Evolutionary conservation across 2,888 invertebrate genomes (phyloP).

Genomic region (Nomada lathburiana): DNA sequence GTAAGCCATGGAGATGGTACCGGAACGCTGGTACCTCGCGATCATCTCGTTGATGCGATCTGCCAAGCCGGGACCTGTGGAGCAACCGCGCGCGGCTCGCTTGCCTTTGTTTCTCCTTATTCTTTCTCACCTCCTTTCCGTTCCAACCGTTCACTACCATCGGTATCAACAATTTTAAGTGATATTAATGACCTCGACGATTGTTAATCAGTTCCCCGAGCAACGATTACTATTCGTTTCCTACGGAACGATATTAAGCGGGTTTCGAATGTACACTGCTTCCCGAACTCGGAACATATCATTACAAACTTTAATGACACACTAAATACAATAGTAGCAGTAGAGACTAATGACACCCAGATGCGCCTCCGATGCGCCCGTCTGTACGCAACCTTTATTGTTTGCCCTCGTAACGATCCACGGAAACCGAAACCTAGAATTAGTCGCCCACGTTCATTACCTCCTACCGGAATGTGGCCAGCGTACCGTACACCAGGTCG

Average conservation of each 20-base stretch:
- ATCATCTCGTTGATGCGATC: slow-evolving; percentile 79
- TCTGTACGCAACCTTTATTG: slow-evolving; percentile 65
- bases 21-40: slow-evolving; percentile 72
- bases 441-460: slow-evolving; percentile 68
- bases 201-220: neutral
- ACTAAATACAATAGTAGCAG: neutral
- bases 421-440: slow-evolving; percentile 77
- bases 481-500: slow-evolving; percentile 28
- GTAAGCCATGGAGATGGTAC: slow-evolving; percentile 46
- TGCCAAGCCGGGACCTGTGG: slow-evolving; percentile 66
- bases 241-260: neutral
- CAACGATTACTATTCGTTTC: neutral
- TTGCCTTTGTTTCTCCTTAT: slow-evolving; percentile 47
- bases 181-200: slow-evolving; percentile 40
- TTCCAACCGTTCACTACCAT: neutral
- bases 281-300: neutral
- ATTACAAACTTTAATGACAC: slow-evolving; percentile 5
- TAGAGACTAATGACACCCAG: slow-evolving; percentile 60
- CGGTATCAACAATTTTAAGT: slow-evolving; percentile 4
- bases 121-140: slow-evolving; percentile 33
- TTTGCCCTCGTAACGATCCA: slow-evolving; percentile 75
- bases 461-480: slow-evolving; percentile 52
- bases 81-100: slow-evolving; percentile 54
- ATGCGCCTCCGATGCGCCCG: slow-evolving; percentile 67
- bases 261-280: too few relatives aligned